These are phyloP conservation scores for Xyrauchen texanus DNA, from an alignment of 2,113 vertebrate species.

Conservation along the genomic window DNA sequence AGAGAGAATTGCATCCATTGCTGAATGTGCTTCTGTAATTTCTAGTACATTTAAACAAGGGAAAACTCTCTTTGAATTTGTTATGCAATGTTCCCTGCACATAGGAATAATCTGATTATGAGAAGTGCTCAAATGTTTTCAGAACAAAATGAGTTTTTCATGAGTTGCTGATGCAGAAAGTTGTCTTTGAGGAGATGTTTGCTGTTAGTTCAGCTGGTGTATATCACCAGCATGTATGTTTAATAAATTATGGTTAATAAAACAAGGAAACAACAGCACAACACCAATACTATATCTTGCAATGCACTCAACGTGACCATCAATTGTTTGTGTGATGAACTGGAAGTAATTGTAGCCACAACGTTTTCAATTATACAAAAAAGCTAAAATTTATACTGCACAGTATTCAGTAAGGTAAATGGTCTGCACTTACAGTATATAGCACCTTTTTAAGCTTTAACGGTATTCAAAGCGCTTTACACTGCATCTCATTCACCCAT, in stretches of 20 bases:
- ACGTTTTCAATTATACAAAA: too few relatives aligned
- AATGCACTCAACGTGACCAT: too few relatives aligned
- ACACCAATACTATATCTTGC: too few relatives aligned
- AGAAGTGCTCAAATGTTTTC: constrained; percentile 52
- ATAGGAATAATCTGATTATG: constrained; percentile 49
- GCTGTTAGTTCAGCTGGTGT: constrained; percentile 30
- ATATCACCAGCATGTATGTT: constrained; percentile 1
- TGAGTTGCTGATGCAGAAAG: constrained; percentile 36
- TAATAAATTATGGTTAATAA: constrained; percentile 22
- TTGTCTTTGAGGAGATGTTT: constrained; percentile 45
- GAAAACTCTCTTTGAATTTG: constrained; percentile 32
- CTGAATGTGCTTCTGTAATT: constrained; percentile 48
- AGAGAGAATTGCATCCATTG: constrained; percentile 54
- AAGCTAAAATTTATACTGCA: too few relatives aligned
- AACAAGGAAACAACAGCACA: not conserved
- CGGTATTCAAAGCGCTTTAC: too few relatives aligned
- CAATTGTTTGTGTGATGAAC: too few relatives aligned
- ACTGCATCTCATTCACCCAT: too few relatives aligned
- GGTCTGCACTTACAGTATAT: too few relatives aligned
- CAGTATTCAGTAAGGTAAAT: too few relatives aligned
- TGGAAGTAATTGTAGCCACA: too few relatives aligned
- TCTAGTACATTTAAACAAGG: constrained; percentile 48
- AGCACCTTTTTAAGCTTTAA: too few relatives aligned
- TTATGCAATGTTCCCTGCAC: constrained; percentile 46
- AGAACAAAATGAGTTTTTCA: constrained; percentile 44